Evolutionary conservation across 2,888 invertebrate genomes (phyloP).

Genomic region (Ferrisia virgata): DNA sequence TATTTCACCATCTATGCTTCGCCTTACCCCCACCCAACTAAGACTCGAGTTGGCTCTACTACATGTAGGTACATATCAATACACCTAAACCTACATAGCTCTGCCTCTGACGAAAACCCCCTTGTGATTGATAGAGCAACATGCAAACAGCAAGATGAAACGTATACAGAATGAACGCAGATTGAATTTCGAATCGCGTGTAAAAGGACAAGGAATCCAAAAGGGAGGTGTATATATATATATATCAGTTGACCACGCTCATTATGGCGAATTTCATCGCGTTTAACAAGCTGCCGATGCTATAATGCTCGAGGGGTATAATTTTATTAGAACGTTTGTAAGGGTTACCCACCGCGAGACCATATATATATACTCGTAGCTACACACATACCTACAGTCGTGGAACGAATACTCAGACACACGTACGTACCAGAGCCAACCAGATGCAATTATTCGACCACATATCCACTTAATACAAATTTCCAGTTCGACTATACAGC

Average conservation of each 20-base stretch:
- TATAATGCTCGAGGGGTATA: neutral
- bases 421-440: neutral
- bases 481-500: neutral
- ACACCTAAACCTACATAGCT: too few species aligned
- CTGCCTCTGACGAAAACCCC: too few species aligned
- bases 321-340: neutral
- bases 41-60: too few species aligned
- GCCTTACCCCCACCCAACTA: too few species aligned
- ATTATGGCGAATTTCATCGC: neutral
- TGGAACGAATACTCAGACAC: neutral
- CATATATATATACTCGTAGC: neutral
- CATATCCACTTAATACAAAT: neutral
- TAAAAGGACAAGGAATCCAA: neutral
- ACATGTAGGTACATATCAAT: too few species aligned
- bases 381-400: too few species aligned
- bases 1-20: too few species aligned
- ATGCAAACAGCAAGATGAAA: too few species aligned
- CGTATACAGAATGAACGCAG: too few species aligned
- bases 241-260: neutral
- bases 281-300: too few species aligned
- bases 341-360: neutral
- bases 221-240: too few species aligned
- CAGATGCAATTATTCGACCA: neutral
- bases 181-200: neutral
- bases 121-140: too few species aligned